phyloP scores from a whole-genome alignment of 2,113 vertebrate species.

The Pteropus alecto region DNA sequence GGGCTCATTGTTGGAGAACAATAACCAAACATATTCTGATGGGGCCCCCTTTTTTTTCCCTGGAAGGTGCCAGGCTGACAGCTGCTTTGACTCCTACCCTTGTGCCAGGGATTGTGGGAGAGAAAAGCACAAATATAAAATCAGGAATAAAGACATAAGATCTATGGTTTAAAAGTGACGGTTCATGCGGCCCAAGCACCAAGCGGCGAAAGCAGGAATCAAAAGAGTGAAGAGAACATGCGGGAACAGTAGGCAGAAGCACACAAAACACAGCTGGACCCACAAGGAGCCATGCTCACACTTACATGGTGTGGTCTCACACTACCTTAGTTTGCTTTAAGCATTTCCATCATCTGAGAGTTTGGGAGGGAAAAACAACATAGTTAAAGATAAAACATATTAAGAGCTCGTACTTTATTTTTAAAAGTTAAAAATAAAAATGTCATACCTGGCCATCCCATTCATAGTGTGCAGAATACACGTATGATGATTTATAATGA shows the following conservation, averaged over 20 bases:
- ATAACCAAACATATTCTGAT: background rate
- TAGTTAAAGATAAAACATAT: conserved; percentile 78
- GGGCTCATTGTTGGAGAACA: background rate
- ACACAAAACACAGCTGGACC: conserved; percentile 71
- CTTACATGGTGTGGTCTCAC: conserved; percentile 83
- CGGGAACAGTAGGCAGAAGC: conserved; percentile 81
- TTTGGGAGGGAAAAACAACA: conserved; percentile 87
- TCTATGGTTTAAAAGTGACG: conserved; percentile 38
- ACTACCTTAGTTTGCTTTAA: conserved; percentile 87
- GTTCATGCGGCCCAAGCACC: conserved; percentile 79
- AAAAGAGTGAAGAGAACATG: conserved; percentile 81
- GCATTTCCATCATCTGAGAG: conserved; percentile 90
- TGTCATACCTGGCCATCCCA: background rate
- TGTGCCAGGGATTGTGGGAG: background rate
- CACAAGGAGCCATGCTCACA: conserved; percentile 80
- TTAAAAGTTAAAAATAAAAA: conserved; percentile 52
- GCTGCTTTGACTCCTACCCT: background rate
- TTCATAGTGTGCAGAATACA: background rate
- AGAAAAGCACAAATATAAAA: conserved; percentile 45
- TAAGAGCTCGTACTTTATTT: conserved; percentile 50
- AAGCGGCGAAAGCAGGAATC: conserved; percentile 73
- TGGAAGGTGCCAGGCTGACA: background rate
- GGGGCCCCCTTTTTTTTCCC: background rate
- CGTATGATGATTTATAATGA: fast-evolving
- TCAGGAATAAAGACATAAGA: conserved; percentile 57